Percentiles rank a stretch among this genome's conserved stretches.
phyloP scores from a whole-genome alignment of 2,888 invertebrate genomes.

The Calameuta filiformis region DNA sequence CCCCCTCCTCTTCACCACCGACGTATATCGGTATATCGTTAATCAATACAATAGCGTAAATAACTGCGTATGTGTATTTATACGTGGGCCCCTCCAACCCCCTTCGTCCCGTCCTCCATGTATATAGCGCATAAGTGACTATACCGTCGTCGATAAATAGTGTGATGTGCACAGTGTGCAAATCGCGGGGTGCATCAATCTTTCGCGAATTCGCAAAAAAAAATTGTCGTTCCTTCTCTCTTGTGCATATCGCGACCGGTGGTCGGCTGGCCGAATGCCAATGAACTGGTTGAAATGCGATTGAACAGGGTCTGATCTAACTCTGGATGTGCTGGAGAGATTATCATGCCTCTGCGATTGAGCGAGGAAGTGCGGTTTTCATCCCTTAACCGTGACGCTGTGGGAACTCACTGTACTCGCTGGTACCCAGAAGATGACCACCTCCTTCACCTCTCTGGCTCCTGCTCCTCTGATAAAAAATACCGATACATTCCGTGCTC shows the following conservation, averaged over 20 bases:
- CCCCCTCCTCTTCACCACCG: neutral
- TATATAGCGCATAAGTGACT: too few species aligned
- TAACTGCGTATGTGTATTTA: conserved; percentile 11
- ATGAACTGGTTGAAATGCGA: conserved; percentile 30
- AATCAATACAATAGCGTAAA: conserved; percentile 29
- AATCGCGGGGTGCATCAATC: conserved; percentile 29
- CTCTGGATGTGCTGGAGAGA: neutral
- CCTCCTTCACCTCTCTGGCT: too few species aligned
- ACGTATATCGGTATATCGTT: conserved; percentile 12
- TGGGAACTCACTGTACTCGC: too few species aligned
- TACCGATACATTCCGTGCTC: conserved; percentile 22
- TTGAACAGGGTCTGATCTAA: conserved; percentile 3
- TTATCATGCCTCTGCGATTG: conserved; percentile 6
- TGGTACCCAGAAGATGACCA: too few species aligned
- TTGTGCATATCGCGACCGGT: conserved; percentile 14
- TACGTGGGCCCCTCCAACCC: too few species aligned
- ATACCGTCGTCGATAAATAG: too few species aligned
- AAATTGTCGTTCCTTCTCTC: conserved; percentile 35
- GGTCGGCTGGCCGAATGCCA: conserved; percentile 37
- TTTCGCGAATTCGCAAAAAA: conserved; percentile 22
- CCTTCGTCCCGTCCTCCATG: too few species aligned
- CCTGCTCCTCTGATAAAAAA: conserved; percentile 18
- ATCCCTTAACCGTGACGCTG: too few species aligned
- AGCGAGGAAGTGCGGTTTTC: neutral
- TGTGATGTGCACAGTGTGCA: too few species aligned